Conservation (phyloP, 1,140 invertebrate species). For the Eciton burchellii region DNA sequence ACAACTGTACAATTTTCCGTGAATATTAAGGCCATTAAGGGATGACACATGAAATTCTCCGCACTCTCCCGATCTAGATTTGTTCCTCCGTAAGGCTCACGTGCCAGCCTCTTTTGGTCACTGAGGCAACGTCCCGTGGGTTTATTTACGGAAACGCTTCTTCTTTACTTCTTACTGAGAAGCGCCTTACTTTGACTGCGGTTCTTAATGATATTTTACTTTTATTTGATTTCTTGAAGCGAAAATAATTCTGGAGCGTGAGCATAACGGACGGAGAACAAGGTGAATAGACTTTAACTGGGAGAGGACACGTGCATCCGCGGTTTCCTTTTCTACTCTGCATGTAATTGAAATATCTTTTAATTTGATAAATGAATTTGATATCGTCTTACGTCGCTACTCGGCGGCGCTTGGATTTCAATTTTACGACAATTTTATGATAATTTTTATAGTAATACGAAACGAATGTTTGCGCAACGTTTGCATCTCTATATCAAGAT, state of each 20-base stretch:
- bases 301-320: background rate
- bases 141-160: conserved; percentile 58
- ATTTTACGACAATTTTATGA: background rate
- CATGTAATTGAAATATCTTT: background rate
- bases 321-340: background rate
- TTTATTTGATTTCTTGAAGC: conserved; percentile 53
- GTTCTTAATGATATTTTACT: conserved; percentile 35
- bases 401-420: background rate
- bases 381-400: background rate
- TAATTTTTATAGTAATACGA: background rate
- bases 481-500: background rate
- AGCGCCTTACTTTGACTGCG: conserved; percentile 39
- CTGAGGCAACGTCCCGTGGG: conserved; percentile 20
- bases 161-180: conserved; percentile 49
- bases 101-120: conserved; percentile 54
- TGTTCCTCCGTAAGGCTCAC: conserved; percentile 22
- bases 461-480: background rate
- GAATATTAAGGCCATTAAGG: conserved; percentile 35
- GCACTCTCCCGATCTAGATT: conserved; percentile 27
- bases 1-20: background rate
- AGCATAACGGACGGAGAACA: background rate
- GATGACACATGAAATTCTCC: conserved; percentile 55
- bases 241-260: conserved; percentile 55
- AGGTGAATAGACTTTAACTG: conserved; percentile 24
- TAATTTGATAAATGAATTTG: background rate